phyloP scores from a whole-genome alignment of 2,113 vertebrate species.

The Poicephalus gulielmi region DNA sequence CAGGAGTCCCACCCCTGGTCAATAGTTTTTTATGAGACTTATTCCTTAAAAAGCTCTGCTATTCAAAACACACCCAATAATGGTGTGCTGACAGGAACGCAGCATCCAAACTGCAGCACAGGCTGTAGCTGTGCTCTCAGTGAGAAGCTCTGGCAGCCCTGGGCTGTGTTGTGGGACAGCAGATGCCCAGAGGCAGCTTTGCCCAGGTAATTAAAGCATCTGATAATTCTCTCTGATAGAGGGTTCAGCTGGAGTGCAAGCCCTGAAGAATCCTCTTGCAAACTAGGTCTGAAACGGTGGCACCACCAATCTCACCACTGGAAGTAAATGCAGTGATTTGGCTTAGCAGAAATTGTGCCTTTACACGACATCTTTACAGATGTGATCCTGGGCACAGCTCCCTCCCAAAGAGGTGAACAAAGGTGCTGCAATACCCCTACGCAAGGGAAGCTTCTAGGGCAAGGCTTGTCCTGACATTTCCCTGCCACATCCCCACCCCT shows the following conservation, averaged over 20 bases:
- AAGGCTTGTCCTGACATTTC: not conserved
- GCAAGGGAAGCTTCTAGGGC: accelerated
- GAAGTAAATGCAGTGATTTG: not conserved
- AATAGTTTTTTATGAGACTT: not conserved
- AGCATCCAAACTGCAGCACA: not conserved
- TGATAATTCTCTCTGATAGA: not conserved
- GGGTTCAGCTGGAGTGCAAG: not conserved
- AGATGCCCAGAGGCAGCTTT: not conserved
- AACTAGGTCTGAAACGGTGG: not conserved
- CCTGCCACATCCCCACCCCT: not conserved
- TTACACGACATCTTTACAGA: accelerated
- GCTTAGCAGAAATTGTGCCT: not conserved
- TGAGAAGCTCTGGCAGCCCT: not conserved
- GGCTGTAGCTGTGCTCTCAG: not conserved
- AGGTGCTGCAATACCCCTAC: not conserved
- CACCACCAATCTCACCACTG: not conserved
- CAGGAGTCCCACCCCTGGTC: not conserved
- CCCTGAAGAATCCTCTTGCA: not conserved
- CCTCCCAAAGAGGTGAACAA: not conserved
- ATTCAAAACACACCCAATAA: not conserved
- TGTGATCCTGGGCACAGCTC: not conserved
- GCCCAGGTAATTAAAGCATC: not conserved
- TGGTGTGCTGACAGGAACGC: not conserved
- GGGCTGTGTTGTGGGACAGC: not conserved
- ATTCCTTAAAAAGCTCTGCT: not conserved